A percentile compares a stretch with the other conserved stretches of the same genome.
phyloP scores from a whole-genome alignment of 2,797 vertebrate genomes.

The Oreonectes daqikongensis region DNA sequence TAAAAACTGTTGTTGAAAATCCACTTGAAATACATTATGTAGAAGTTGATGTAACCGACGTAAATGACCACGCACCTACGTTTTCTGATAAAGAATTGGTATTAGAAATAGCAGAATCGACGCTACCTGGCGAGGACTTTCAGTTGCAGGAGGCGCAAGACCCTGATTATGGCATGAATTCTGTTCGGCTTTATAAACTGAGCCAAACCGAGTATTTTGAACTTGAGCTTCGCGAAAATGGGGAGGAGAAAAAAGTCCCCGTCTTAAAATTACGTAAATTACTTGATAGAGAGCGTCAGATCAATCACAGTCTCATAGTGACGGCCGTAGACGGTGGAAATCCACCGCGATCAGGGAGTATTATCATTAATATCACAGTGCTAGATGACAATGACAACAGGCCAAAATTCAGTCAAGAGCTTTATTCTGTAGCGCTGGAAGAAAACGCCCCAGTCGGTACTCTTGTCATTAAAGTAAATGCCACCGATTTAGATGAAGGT shows the following conservation, averaged over 20 bases:
- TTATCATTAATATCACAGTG: slow-evolving; percentile 72
- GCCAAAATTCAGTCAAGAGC: slow-evolving; percentile 70
- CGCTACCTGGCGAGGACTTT: slow-evolving; percentile 61
- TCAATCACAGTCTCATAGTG: slow-evolving; percentile 60
- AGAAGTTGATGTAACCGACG: slow-evolving; percentile 72
- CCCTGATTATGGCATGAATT: slow-evolving; percentile 69
- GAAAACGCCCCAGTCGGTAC: slow-evolving; percentile 63
- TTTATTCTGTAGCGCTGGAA: slow-evolving; percentile 57
- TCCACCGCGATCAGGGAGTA: slow-evolving; percentile 66
- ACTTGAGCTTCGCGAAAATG: slow-evolving; percentile 42
- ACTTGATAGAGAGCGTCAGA: slow-evolving; percentile 76
- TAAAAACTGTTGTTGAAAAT: slow-evolving; percentile 76
- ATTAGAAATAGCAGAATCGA: slow-evolving; percentile 61
- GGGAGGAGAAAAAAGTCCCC: slow-evolving; percentile 61
- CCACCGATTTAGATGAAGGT: slow-evolving; percentile 70
- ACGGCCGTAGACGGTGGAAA: slow-evolving; percentile 70
- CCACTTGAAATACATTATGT: slow-evolving; percentile 78
- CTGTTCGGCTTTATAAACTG: slow-evolving; percentile 69
- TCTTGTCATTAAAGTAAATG: slow-evolving; percentile 60
- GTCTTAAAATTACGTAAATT: slow-evolving; percentile 70
- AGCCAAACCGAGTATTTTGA: slow-evolving; percentile 69
- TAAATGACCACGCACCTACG: slow-evolving; percentile 72
- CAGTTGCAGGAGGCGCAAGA: slow-evolving; percentile 71
- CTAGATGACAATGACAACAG: slow-evolving; percentile 80
- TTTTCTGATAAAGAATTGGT: slow-evolving; percentile 58